Evolutionary conservation across 2,888 invertebrate species (phyloP).

Genomic region (Smittia sp.): DNA sequence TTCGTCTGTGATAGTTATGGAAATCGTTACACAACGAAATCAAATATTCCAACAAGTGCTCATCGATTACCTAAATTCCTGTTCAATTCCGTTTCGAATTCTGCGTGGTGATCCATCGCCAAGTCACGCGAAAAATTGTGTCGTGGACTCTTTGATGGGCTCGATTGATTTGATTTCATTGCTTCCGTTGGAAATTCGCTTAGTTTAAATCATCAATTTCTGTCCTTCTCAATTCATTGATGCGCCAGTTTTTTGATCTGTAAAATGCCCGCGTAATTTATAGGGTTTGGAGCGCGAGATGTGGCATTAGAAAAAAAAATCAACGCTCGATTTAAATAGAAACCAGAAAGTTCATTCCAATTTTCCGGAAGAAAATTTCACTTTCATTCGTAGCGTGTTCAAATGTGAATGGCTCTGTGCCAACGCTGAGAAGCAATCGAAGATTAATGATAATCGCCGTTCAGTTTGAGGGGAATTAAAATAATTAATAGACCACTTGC

Average conservation of each 20-base stretch:
- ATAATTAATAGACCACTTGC: constrained; percentile 1
- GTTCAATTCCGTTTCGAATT: constrained; percentile 43
- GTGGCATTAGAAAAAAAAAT: neutral
- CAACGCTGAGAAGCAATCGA: neutral
- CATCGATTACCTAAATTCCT: constrained; percentile 42
- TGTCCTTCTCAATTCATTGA: too few relatives aligned
- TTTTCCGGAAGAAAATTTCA: neutral
- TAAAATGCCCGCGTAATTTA: too few relatives aligned
- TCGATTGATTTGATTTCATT: constrained; percentile 33
- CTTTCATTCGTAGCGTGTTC: too few relatives aligned
- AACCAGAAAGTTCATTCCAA: too few relatives aligned
- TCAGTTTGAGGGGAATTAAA: neutral
- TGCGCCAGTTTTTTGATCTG: too few relatives aligned
- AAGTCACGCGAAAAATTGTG: constrained; percentile 37
- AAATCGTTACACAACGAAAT: neutral
- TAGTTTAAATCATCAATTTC: too few relatives aligned
- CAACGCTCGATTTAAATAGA: neutral
- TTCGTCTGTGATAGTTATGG: constrained; percentile 36
- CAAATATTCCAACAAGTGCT: neutral
- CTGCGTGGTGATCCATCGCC: constrained; percentile 40
- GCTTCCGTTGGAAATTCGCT: neutral
- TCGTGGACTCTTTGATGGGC: constrained; percentile 23
- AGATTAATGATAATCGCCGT: neutral
- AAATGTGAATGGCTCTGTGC: neutral
- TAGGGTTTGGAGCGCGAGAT: too few relatives aligned